phyloP scores from a whole-genome alignment of 2,797 vertebrate genomes.

The Chiloscyllium punctatum region DNA sequence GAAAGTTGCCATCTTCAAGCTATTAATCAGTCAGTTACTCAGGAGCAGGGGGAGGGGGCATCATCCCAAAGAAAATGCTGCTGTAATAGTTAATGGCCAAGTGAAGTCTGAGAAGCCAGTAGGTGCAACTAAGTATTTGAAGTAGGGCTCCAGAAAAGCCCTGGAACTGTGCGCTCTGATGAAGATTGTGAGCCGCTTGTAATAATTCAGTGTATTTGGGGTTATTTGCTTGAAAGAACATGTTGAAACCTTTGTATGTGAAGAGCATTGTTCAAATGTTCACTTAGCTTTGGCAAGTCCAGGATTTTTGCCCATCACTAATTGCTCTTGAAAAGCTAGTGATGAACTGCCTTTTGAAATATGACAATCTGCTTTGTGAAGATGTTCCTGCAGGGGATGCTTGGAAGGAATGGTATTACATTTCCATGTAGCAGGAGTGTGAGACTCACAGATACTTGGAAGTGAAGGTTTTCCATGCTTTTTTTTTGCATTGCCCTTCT shows the following conservation, averaged over 20 bases:
- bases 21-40: too few species aligned
- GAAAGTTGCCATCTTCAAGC: too few species aligned
- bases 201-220: too few species aligned
- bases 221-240: neutral
- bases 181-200: too few species aligned
- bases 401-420: neutral
- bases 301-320: neutral
- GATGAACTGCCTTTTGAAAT: neutral
- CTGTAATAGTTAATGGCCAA: too few species aligned
- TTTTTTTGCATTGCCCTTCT: too few species aligned
- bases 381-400: neutral
- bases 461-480: neutral
- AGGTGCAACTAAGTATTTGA: too few species aligned
- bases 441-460: neutral
- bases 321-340: neutral
- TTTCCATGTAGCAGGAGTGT: neutral
- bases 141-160: too few species aligned
- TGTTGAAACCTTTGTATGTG: neutral
- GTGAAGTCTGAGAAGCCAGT: too few species aligned
- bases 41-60: too few species aligned
- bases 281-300: neutral
- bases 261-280: neutral
- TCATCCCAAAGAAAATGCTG: too few species aligned
- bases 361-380: neutral
- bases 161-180: too few species aligned